phyloP scores from a whole-genome alignment of 92 coral and sea anemone species.

The Palythoa caribaeorum region DNA sequence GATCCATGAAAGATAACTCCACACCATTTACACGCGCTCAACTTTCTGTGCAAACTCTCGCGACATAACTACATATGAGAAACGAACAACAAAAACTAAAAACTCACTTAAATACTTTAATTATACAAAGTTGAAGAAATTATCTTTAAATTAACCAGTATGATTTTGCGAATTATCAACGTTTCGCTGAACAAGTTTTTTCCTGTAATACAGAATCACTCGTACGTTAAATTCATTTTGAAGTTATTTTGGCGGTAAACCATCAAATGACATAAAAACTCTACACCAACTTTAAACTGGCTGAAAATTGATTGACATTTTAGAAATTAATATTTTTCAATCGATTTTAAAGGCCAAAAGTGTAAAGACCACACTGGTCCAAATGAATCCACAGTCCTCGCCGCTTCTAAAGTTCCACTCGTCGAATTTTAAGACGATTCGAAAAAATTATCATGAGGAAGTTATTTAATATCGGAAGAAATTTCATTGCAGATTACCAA shows the following conservation, averaged over 20 bases:
- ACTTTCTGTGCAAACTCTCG: neutral
- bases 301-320: neutral
- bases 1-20: slow-evolving; percentile 33
- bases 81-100: neutral
- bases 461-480: too few relatives aligned
- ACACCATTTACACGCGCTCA: slow-evolving; percentile 24
- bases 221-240: slow-evolving; percentile 19
- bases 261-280: neutral
- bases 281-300: neutral
- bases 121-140: neutral
- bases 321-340: neutral
- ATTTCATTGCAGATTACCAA: too few relatives aligned
- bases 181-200: slow-evolving; percentile 22
- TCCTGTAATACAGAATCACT: slow-evolving; percentile 18
- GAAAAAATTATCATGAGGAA: too few relatives aligned
- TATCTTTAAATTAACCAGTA: neutral
- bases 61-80: too few relatives aligned
- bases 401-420: neutral
- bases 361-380: neutral
- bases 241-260: slow-evolving; percentile 21
- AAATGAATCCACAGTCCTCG: too few relatives aligned
- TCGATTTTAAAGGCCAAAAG: neutral
- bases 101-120: neutral
- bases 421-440: too few relatives aligned
- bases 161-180: slow-evolving; percentile 4